Evolutionary conservation across 2,797 vertebrate genomes (phyloP), one percentile per base, ranked within the genome.

Genomic region (Malurus leucopterus): DNA sequence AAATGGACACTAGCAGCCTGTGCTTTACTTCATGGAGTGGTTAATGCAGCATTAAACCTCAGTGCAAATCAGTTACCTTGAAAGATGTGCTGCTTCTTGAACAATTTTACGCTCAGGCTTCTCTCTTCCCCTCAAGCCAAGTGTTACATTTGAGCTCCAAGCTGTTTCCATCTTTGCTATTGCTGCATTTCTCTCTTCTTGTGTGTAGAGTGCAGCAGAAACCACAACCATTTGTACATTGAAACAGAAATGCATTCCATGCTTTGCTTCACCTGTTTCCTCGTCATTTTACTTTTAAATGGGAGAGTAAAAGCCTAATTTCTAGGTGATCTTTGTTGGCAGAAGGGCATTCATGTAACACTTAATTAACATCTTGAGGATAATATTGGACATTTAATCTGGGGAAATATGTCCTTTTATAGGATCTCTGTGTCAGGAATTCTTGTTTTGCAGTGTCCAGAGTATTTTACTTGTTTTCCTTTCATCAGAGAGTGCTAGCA

Each of bases 181-280:
- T 71, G 58, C 70, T 93, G 59, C 51, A 22, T 81, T 78, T 80
- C 34, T 90, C 40, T 61, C 26, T 73, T 61, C 6, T 74, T 0
- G 4, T n/a, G 6, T 0, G 0, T 73, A 15, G 0, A 1, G 2
- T 44, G 36, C 46, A 71, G 30, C 54, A 71, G 38, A 59, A 84
- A 44, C 38, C 23, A n/a, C 40, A 58, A 13, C 29, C 21, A 20
- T 75, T 30, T 53, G 8, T 84, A 22, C 30, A 72, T 72, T 46
- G 36, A 75, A 47, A 38, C 21, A 58, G 32, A 58, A 20, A 34
- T 59, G 27, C 1, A 0, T 74, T 47, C 43, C 19, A 19, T 50
- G 9, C 13, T 41, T 90, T 50, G 9, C 13, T 41, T 90, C 14
- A 44, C 36, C 57, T 58, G 8, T 84, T 83, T 82, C 53, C 71